Evolutionary conservation across 1,140 invertebrate species (phyloP), one percentile per base, ranked within the genome.

Genomic region (Vanessa tameamea): DNA sequence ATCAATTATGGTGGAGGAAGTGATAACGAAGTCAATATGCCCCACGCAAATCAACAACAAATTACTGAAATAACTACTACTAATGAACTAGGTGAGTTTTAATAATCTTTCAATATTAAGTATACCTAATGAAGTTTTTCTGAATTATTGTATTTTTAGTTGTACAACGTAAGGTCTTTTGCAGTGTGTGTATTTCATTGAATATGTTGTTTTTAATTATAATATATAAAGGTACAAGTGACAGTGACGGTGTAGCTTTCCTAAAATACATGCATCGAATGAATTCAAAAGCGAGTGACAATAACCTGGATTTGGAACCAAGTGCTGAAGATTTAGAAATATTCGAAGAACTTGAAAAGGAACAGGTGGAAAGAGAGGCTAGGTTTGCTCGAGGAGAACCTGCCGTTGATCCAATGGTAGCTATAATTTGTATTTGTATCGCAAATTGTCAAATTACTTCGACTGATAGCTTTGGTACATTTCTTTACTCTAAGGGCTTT

Each of bases 301-400:
- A 82, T 11, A 76, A 84, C 69, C 73, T 80, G 13, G 86, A 90
- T 31, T 43, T 90, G 47, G 69, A 85, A 43, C 90, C 88, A 0
- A 90, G 84, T 72, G 84, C 83, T n/a, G 89, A 91, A 66, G 90
- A 92, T 47, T 51, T 91, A 47, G 87, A 90, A 68, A 91, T 92
- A 72, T 87, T 92, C 20, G 83, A 80, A 8, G 89, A 92, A 43
- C 64, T 92, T 61, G 90, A 91, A 8, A 69, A 71, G 64, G 88
- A 92, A 23, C 75, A 87, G 64, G 47, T 74, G 20, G 89, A 91
- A 61, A 79, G 85, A 51, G 81, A 91, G 47, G 87, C 87, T 0
- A 84, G 90, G 73, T 87, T 90, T 23, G 88, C 82, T 13, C 79
- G 86, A 43, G 89, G 90, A 65, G 85, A 89, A 57, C 85, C 88